Evolutionary conservation across 2,888 invertebrate genomes (phyloP).

Genomic region (Archips xylosteana): DNA sequence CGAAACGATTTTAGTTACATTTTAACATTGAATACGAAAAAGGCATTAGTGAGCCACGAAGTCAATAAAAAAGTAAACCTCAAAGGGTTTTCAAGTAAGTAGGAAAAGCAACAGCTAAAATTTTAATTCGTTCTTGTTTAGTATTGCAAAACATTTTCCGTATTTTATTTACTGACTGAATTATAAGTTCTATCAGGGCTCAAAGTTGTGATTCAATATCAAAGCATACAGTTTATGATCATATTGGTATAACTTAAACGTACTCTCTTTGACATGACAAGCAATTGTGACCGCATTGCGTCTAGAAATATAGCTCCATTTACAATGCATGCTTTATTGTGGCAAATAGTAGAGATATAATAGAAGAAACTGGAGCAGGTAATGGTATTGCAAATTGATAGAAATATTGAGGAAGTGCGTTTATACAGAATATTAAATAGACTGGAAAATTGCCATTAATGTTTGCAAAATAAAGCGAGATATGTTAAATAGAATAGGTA

Average conservation of each 20-base stretch:
- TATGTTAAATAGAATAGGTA: neutral
- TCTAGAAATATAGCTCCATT: neutral
- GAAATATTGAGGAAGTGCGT: constrained; percentile 60
- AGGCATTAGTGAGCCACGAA: too few relatives aligned
- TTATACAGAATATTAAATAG: constrained; percentile 43
- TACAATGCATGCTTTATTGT: constrained; percentile 13
- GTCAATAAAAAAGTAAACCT: too few relatives aligned
- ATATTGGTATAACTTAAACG: neutral
- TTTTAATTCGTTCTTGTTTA: too few relatives aligned
- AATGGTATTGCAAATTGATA: constrained; percentile 48
- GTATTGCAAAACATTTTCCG: too few relatives aligned
- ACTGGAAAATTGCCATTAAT: constrained; percentile 41
- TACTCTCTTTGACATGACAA: neutral
- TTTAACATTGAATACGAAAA: too few relatives aligned
- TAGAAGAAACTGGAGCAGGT: constrained; percentile 31
- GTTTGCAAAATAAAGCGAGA: constrained; percentile 28
- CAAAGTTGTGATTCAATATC: neutral
- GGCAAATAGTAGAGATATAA: constrained; percentile 1
- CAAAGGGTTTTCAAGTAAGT: too few relatives aligned
- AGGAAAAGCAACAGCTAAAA: too few relatives aligned
- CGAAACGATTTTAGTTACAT: too few relatives aligned
- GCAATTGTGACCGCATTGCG: neutral
- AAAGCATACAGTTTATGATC: neutral
- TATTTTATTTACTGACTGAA: too few relatives aligned
- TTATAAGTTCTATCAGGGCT: too few relatives aligned